A percentile compares a stretch with the other conserved stretches of the same genome.
phyloP scores from a whole-genome alignment of 2,113 vertebrate species.

The Hydrolagus affinis region DNA sequence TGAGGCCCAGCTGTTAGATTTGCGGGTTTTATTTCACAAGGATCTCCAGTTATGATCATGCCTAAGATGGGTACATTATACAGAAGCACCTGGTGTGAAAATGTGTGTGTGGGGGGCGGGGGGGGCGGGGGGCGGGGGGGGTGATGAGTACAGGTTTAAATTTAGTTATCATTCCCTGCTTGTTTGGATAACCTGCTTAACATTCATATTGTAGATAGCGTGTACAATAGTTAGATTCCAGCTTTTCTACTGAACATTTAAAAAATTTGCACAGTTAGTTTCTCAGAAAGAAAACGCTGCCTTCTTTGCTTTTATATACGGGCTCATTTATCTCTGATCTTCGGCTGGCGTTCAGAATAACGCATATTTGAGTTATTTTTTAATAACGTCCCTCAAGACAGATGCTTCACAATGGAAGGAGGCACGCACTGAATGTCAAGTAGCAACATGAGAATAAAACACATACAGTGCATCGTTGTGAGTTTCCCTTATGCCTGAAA shows the following conservation, averaged over 20 bases:
- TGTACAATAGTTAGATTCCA: neutral
- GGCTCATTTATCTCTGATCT: too few relatives aligned
- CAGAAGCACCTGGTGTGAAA: too few relatives aligned
- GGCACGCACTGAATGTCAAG: neutral
- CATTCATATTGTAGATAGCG: neutral
- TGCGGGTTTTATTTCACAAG: neutral
- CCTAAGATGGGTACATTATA: too few relatives aligned
- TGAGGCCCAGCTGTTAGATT: neutral
- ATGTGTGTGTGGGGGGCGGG: too few relatives aligned
- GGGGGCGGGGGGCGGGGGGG: too few relatives aligned
- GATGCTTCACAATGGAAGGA: neutral
- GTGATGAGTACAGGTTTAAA: too few relatives aligned
- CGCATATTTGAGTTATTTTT: too few relatives aligned
- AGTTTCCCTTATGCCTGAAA: neutral
- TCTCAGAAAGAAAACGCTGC: neutral
- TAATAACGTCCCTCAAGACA: neutral
- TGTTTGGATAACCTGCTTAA: too few relatives aligned
- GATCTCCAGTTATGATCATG: too few relatives aligned
- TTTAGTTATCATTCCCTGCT: too few relatives aligned
- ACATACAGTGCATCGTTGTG: neutral
- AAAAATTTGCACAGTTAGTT: neutral
- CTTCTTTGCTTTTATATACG: too few relatives aligned
- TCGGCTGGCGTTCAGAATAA: neutral
- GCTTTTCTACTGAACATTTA: neutral
- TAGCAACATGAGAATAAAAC: neutral